phyloP scores from a whole-genome alignment of 2,113 vertebrate species.

The Dasyprocta punctata region DNA sequence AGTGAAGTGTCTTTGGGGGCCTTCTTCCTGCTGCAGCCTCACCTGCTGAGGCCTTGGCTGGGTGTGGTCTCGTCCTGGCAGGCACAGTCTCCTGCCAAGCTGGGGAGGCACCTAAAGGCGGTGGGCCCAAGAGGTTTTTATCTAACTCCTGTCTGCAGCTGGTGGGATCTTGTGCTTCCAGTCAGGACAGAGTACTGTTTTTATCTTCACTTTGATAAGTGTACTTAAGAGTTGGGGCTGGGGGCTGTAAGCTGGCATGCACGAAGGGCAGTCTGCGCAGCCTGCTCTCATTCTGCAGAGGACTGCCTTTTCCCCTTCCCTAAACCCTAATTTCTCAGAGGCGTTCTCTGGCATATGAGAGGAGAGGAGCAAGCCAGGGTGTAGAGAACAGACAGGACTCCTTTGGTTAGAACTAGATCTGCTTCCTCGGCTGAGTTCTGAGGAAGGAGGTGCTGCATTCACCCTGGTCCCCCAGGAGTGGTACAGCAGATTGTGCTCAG shows the following conservation, averaged over 20 bases:
- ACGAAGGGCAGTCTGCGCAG: neutral
- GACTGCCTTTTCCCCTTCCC: neutral
- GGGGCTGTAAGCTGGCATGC: too few species aligned
- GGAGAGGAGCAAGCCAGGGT: neutral
- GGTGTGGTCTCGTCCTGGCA: conserved; percentile 63
- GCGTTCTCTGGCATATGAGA: neutral
- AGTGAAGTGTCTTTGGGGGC: neutral
- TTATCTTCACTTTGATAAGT: neutral
- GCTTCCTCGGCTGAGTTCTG: neutral
- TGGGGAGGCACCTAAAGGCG: neutral
- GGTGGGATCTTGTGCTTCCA: neutral
- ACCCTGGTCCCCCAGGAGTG: neutral
- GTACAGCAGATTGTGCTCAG: neutral
- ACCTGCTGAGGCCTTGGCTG: conserved; percentile 45
- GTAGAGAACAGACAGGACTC: neutral
- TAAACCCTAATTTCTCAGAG: neutral
- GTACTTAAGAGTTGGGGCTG: neutral
- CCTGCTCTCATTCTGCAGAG: neutral
- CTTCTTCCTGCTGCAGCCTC: conserved; percentile 59
- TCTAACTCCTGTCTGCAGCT: neutral
- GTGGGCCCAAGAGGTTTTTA: neutral
- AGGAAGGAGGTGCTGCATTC: neutral
- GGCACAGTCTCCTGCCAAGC: conserved; percentile 16
- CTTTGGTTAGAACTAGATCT: neutral
- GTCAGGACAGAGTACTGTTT: neutral